Evolutionary conservation across 2,797 vertebrate species (phyloP), one percentile per base, ranked within the genome.

Genomic region (Lycodopsis pacificus): DNA sequence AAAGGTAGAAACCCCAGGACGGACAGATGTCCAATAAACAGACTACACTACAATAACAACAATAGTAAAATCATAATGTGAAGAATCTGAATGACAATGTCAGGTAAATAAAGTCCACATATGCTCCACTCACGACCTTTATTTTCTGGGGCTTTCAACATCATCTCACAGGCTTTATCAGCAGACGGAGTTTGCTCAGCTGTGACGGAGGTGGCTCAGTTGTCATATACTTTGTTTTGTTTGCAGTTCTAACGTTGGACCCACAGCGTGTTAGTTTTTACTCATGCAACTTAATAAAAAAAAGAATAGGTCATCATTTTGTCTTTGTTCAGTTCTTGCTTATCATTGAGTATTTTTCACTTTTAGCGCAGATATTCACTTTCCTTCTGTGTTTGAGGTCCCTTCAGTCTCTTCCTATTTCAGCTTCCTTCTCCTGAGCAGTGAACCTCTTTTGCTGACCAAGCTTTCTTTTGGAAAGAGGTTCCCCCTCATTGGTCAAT

Each of bases 191-290:
- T 57, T 57, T 44, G 25, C 54, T 57, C 40, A 46, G 19, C 53
- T 69, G 25, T 69, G 53, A 66, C 7, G 7, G 42, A 48, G 63
- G 27, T 40, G 15, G 40, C 19, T 44, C 38, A 57, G 25, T 13
- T 32, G 25, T 69, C 38, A 57, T 57, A 56, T 22, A 51, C 32
- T 36, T 66, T 51, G 65, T 7, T 53, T 53, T 36, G 32, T 65
- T 65, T 66, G 48, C 48, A 53, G 32, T 66, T 22, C 22, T 66
- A 48, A 22, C 1, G 8, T 27, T 53, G n/a, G 32, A 54, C n/a
- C 2, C 48, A 54, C 5, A 67, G 15, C 15, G 13, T 66, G 65
- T 38, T 36, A 51, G 48, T 66, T 38, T 14, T 17, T 25, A 36
- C 48, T 5, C 7, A 53, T 19, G 38, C n/a, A 40, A 53, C 22